Percentiles rank a stretch among this genome's conserved stretches.
Evolutionary conservation across 2,888 invertebrate genomes (phyloP).

Genomic region (Nemurella pictetii): DNA sequence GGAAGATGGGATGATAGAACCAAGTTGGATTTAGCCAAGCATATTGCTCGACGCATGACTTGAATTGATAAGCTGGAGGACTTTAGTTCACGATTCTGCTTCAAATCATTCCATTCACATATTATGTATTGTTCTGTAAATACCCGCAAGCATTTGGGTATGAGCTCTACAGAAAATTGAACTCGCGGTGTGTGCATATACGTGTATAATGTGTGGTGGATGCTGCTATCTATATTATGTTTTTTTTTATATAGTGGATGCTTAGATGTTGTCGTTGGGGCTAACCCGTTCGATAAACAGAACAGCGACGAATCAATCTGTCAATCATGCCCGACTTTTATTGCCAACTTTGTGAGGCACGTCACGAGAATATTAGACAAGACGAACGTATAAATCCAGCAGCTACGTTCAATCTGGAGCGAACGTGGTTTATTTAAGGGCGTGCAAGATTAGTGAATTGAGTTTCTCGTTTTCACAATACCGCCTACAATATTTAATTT

Average conservation of each 20-base stretch:
- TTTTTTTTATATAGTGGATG: background rate
- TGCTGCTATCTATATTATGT: background rate
- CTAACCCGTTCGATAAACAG: background rate
- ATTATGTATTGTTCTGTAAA: slow-evolving; percentile 16
- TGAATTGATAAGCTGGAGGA: slow-evolving; percentile 14
- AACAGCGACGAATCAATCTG: background rate
- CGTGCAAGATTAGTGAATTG: no score
- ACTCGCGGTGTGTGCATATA: background rate
- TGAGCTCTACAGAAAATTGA: background rate
- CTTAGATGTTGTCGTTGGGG: background rate
- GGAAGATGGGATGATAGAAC: background rate
- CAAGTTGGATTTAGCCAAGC: slow-evolving; percentile 24
- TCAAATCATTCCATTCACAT: slow-evolving; percentile 15
- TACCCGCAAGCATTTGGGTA: background rate
- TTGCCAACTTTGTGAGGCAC: background rate
- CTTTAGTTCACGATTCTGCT: background rate
- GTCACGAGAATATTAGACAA: background rate
- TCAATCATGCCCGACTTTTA: background rate
- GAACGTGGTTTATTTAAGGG: no score
- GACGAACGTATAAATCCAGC: background rate
- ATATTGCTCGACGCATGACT: slow-evolving; percentile 25
- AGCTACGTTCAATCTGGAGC: no score
- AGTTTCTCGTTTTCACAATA: no score
- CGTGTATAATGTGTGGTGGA: background rate
- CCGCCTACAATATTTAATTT: no score